phyloP scores from a whole-genome alignment of 92 coral and sea anemone species.

The Epizoanthus rinbou region DNA sequence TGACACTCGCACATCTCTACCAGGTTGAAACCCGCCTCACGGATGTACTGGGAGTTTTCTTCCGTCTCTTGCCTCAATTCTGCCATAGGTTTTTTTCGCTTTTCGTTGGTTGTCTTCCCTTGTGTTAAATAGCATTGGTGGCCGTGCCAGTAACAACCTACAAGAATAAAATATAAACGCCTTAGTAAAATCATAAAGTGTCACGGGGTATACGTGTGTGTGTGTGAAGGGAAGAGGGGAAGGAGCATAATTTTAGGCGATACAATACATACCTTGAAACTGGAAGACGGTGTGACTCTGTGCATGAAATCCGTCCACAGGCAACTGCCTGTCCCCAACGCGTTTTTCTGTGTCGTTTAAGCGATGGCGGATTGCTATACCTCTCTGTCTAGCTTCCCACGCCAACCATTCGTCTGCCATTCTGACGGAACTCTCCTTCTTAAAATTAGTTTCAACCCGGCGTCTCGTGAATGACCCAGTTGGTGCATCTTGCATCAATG shows the following conservation, averaged over 20 bases:
- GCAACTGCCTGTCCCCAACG: conserved; percentile 31
- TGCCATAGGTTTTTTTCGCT: conserved; percentile 29
- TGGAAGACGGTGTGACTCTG: conserved; percentile 11
- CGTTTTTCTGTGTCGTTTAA: conserved; percentile 43
- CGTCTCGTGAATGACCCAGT: conserved; percentile 44
- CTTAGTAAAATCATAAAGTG: too few species aligned
- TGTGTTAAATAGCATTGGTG: conserved; percentile 25
- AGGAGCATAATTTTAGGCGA: too few species aligned
- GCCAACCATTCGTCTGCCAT: conserved; percentile 50
- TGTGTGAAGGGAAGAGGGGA: too few species aligned
- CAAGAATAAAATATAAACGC: neutral
- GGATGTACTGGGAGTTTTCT: conserved; percentile 24
- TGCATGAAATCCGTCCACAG: conserved; percentile 41
- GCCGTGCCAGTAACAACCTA: conserved; percentile 46
- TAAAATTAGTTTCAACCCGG: neutral
- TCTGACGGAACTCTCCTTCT: conserved; percentile 3
- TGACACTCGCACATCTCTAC: conserved; percentile 49
- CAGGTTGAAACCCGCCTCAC: conserved; percentile 32
- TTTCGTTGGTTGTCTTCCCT: conserved; percentile 44
- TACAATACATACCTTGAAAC: conserved; percentile 27
- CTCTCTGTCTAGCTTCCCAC: conserved; percentile 42
- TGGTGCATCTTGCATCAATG: conserved; percentile 38
- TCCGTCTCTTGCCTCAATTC: conserved; percentile 26
- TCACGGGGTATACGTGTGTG: too few species aligned
- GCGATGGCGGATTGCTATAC: conserved; percentile 28